These are phyloP conservation scores for Lophotriccus pileatus DNA, from an alignment of 2,797 vertebrate species.

Conservation along the genomic window DNA sequence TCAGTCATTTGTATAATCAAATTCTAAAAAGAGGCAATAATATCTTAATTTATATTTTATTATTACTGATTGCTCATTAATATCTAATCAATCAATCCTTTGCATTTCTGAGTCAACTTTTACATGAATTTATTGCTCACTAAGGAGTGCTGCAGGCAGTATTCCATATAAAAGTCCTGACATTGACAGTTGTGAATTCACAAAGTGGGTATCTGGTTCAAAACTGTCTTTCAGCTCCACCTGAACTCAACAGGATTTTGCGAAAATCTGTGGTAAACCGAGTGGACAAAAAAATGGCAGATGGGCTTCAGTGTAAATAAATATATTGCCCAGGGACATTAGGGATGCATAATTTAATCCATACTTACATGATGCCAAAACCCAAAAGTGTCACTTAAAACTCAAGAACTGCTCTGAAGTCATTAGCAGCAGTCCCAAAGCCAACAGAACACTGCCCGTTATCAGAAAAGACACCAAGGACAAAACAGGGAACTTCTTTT, in stretches of 20 bases:
- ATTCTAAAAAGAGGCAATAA: conserved; percentile 54
- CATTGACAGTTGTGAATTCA: conserved; percentile 25
- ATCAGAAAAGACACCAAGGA: neutral
- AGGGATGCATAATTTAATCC: neutral
- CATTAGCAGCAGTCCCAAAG: neutral
- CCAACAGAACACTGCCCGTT: neutral
- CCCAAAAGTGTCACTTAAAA: neutral
- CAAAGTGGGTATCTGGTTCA: conserved; percentile 6
- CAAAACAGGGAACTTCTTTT: neutral
- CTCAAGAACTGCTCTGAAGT: neutral
- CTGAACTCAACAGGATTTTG: neutral
- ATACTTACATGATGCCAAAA: neutral
- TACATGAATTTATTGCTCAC: neutral
- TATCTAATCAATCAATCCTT: conserved; percentile 57
- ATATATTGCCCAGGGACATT: neutral
- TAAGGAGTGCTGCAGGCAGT: conserved; percentile 14
- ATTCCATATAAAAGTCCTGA: conserved; percentile 25
- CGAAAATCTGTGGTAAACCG: neutral
- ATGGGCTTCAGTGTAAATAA: conserved; percentile 22
- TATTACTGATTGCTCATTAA: conserved; percentile 63
- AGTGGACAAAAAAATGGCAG: neutral
- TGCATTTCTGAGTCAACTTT: conserved; percentile 39
- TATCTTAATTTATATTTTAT: conserved; percentile 64
- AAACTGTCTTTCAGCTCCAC: conserved; percentile 7
- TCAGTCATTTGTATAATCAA: conserved; percentile 61